phyloP scores from a whole-genome alignment of 2,888 invertebrate species.

The Philhelius pedissequus region DNA sequence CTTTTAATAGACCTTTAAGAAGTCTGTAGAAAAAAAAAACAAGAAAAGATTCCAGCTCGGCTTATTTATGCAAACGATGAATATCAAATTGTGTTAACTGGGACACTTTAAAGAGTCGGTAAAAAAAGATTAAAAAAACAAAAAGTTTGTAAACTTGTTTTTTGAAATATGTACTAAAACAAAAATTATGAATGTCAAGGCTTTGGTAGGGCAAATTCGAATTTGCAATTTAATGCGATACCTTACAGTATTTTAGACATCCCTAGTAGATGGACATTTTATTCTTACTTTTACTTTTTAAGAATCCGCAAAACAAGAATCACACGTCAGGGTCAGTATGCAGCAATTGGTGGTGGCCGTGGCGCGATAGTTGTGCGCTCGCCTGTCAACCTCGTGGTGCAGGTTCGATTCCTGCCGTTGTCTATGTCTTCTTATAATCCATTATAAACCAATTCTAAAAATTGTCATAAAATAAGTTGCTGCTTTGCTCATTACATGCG shows the following conservation, averaged over 20 bases:
- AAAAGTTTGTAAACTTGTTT: background rate
- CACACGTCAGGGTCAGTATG: too few relatives aligned
- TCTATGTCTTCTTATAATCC: too few relatives aligned
- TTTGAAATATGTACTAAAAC: background rate
- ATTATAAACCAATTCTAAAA: too few relatives aligned
- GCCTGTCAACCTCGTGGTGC: too few relatives aligned
- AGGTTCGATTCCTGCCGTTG: too few relatives aligned
- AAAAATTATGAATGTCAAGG: too few relatives aligned
- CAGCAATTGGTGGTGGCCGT: too few relatives aligned
- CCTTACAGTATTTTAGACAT: background rate
- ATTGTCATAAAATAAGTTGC: too few relatives aligned
- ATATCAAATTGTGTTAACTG: conserved; percentile 58
- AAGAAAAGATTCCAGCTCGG: conserved; percentile 38
- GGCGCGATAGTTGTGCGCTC: too few relatives aligned
- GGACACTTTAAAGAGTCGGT: conserved; percentile 17
- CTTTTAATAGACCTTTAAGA: conserved; percentile 68
- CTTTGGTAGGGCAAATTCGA: background rate
- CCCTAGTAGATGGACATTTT: background rate
- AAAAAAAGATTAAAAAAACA: background rate
- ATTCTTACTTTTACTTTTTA: too few relatives aligned
- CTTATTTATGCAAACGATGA: conserved; percentile 65
- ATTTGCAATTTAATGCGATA: conserved; percentile 35
- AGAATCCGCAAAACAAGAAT: too few relatives aligned
- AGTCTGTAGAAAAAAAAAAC: conserved; percentile 35
- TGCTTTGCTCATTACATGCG: too few relatives aligned